Evolutionary conservation across 2,797 vertebrate species (phyloP).

Genomic region (Eleutherodactylus coqui): DNA sequence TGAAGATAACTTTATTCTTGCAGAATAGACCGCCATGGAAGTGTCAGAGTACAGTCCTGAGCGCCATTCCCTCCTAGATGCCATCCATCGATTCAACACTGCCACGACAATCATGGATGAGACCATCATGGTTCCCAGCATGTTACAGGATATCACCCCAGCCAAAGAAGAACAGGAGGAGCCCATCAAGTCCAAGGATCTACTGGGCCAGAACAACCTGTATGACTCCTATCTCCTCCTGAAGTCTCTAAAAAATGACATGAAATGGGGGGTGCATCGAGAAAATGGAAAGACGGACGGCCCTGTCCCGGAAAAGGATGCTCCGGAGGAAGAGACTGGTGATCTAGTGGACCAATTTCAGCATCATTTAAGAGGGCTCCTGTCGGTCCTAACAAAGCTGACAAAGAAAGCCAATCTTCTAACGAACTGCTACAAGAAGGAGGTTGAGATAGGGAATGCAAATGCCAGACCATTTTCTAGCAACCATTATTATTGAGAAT

Average conservation of each 20-base stretch:
- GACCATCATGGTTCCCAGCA: conserved; percentile 59
- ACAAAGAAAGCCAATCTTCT: conserved; percentile 60
- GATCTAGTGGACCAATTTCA: conserved; percentile 56
- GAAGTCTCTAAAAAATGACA: conserved; percentile 54
- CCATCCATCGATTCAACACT: conserved; percentile 55
- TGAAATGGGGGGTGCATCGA: conserved; percentile 51
- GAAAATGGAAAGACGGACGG: not conserved
- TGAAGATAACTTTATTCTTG: not conserved
- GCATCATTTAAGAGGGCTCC: conserved; percentile 49
- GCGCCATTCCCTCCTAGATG: conserved; percentile 56
- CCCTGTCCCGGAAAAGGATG: not conserved
- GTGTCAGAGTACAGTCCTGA: conserved; percentile 11
- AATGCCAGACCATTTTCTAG: conserved; percentile 12
- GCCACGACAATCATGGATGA: conserved; percentile 61
- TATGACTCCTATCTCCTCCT: conserved; percentile 56
- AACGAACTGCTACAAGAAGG: conserved; percentile 57
- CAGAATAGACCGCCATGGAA: conserved; percentile 44
- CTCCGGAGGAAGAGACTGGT: conserved; percentile 30
- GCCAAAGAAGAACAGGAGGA: conserved; percentile 25
- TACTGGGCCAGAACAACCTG: conserved; percentile 32
- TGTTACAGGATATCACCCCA: conserved; percentile 53
- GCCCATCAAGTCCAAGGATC: not conserved
- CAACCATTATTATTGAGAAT: conserved; percentile 34
- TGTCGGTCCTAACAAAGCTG: conserved; percentile 57
- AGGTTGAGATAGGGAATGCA: conserved; percentile 22